These are phyloP conservation scores for Epicauta chinensis DNA, from an alignment of 1,140 invertebrate species.

Conservation along the genomic window DNA sequence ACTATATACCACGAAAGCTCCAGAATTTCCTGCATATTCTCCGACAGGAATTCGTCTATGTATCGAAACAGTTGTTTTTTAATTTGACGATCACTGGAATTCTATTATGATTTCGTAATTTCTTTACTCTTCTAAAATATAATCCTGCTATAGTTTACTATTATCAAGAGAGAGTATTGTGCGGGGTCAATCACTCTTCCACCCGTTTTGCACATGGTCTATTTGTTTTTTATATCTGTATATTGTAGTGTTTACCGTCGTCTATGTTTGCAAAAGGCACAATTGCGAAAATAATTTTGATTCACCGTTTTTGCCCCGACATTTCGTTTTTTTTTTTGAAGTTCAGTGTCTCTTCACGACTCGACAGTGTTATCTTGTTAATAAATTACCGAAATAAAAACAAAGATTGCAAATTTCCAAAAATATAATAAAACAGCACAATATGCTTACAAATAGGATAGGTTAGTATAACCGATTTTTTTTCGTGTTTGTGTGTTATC, in stretches of 20 bases:
- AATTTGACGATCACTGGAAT: too few relatives aligned
- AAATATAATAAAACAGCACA: neutral
- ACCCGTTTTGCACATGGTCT: constrained; percentile 29
- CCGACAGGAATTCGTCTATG: too few relatives aligned
- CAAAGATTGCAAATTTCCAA: too few relatives aligned
- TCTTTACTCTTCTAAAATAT: too few relatives aligned
- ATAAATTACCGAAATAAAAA: too few relatives aligned
- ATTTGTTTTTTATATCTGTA: constrained; percentile 36
- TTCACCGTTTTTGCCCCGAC: neutral
- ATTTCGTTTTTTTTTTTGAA: neutral
- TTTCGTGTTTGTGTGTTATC: constrained; percentile 1
- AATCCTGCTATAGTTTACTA: too few relatives aligned
- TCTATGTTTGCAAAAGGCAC: constrained; percentile 29
- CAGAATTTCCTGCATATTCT: too few relatives aligned
- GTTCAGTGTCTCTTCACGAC: too few relatives aligned
- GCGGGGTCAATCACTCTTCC: constrained; percentile 28
- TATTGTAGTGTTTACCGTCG: constrained; percentile 29
- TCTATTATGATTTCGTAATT: too few relatives aligned
- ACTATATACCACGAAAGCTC: too few relatives aligned
- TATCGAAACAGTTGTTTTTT: too few relatives aligned
- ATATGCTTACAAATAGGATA: constrained; percentile 10
- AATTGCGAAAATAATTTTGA: constrained; percentile 25
- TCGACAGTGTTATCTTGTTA: too few relatives aligned
- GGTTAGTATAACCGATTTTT: constrained; percentile 15
- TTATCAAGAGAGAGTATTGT: neutral